Evolutionary conservation across 2,888 invertebrate species (phyloP).

Genomic region (Sinodicranocentrus sp.): DNA sequence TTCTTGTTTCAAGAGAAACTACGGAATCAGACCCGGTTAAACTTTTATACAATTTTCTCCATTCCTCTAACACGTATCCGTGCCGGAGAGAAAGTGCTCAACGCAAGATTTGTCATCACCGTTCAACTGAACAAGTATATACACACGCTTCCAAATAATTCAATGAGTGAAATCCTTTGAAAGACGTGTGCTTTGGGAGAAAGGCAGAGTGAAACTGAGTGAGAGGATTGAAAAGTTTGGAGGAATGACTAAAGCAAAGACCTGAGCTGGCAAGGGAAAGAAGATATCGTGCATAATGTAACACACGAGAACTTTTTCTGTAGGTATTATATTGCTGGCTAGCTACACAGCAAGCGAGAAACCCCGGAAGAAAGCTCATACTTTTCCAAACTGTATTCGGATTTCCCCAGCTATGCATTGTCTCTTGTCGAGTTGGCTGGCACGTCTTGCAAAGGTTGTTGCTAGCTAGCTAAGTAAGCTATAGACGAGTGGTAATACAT

Average conservation of each 20-base stretch:
- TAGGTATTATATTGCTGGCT: not conserved
- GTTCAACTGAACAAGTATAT: not conserved
- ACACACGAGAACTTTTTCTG: not conserved
- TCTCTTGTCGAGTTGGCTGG: not conserved
- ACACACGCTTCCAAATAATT: constrained; percentile 16
- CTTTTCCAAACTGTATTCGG: constrained; percentile 4
- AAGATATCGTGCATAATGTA: not conserved
- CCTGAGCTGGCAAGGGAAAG: not conserved
- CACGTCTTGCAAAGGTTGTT: constrained; percentile 24
- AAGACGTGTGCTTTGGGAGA: constrained; percentile 26
- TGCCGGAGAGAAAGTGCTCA: too few species aligned
- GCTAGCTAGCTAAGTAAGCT: not conserved
- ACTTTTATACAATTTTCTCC: too few species aligned
- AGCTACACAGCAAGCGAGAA: not conserved
- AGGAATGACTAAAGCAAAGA: not conserved
- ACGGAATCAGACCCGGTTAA: too few species aligned
- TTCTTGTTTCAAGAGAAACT: too few species aligned
- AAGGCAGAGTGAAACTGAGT: constrained; percentile 50
- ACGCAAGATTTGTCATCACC: not conserved
- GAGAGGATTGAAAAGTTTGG: constrained; percentile 28
- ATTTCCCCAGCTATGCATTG: constrained; percentile 20
- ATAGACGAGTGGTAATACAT: not conserved
- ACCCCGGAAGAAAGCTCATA: constrained; percentile 9
- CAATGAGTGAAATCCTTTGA: not conserved
- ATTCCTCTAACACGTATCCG: too few species aligned